Evolutionary conservation across 2,113 vertebrate genomes (phyloP).

Genomic region (Talpa occidentalis): DNA sequence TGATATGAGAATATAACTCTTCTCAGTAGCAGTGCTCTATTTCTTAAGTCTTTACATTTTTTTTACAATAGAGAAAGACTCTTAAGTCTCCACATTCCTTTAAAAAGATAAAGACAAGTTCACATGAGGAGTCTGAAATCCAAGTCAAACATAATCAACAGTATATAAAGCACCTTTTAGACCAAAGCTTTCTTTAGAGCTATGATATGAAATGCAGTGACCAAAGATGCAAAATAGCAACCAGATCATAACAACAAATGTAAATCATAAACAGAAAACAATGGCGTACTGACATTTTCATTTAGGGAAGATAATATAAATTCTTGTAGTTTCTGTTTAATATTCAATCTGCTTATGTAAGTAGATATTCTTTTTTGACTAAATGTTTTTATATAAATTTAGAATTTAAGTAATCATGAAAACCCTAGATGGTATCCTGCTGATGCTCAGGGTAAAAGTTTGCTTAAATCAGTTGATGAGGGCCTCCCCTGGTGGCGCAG

Average conservation of each 20-base stretch:
- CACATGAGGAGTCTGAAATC: constrained; percentile 12
- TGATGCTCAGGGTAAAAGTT: not conserved
- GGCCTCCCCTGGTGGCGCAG: too few relatives aligned
- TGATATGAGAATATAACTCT: constrained; percentile 16
- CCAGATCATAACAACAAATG: not conserved
- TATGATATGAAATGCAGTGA: not conserved
- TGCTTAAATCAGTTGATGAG: not conserved
- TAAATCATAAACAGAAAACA: not conserved
- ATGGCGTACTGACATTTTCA: not conserved
- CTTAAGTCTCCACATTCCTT: constrained; percentile 31
- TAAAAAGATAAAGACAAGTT: not conserved
- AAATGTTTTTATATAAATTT: not conserved
- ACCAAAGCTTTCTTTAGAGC: constrained; percentile 1
- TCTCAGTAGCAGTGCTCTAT: not conserved
- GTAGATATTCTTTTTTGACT: not conserved
- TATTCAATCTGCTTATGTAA: constrained; percentile 25
- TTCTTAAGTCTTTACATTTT: constrained; percentile 27
- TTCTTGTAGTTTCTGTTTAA: not conserved
- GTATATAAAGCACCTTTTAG: not conserved
- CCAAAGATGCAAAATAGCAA: not conserved
- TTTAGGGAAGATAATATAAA: not conserved
- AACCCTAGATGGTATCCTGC: not conserved
- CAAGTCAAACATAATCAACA: not conserved
- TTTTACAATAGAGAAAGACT: not conserved
- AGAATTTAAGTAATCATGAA: not conserved